These are phyloP conservation scores for Lepilemur septentrionalis DNA, from an alignment of 2,797 vertebrate species.

Conservation along the genomic window DNA sequence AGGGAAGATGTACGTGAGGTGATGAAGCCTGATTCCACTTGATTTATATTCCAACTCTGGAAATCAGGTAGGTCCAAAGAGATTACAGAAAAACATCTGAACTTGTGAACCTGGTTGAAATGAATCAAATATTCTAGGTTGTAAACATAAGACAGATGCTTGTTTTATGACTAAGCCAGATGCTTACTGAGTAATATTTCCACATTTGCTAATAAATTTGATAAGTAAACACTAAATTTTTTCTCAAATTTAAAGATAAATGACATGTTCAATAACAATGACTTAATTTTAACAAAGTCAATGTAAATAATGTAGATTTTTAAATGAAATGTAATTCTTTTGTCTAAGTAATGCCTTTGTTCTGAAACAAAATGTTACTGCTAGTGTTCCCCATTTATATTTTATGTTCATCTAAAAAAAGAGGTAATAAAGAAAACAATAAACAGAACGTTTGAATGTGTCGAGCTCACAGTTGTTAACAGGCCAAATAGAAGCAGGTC, in stretches of 20 bases:
- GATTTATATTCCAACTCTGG: neutral
- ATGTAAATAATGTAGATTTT: neutral
- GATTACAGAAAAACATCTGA: neutral
- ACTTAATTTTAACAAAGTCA: neutral
- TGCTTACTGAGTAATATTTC: neutral
- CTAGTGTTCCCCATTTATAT: neutral
- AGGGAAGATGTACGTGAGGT: neutral
- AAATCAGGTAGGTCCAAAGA: neutral
- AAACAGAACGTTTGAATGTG: neutral
- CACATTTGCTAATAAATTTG: slow-evolving; percentile 20
- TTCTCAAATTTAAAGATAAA: slow-evolving; percentile 5
- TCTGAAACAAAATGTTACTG: neutral
- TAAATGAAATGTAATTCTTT: neutral
- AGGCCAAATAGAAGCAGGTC: neutral
- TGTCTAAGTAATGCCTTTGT: neutral
- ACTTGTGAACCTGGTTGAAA: neutral
- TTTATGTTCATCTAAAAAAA: neutral
- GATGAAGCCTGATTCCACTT: neutral
- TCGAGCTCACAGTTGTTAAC: neutral
- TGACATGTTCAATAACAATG: neutral
- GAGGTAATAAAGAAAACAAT: neutral
- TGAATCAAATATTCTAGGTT: neutral
- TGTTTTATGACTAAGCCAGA: neutral
- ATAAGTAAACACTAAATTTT: slow-evolving; percentile 4
- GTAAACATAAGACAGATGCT: slow-evolving; percentile 11